Percentiles rank a stretch among this genome's conserved stretches.
Conservation (phyloP, 2,113 vertebrate genomes). For the Lepus timidus region DNA sequence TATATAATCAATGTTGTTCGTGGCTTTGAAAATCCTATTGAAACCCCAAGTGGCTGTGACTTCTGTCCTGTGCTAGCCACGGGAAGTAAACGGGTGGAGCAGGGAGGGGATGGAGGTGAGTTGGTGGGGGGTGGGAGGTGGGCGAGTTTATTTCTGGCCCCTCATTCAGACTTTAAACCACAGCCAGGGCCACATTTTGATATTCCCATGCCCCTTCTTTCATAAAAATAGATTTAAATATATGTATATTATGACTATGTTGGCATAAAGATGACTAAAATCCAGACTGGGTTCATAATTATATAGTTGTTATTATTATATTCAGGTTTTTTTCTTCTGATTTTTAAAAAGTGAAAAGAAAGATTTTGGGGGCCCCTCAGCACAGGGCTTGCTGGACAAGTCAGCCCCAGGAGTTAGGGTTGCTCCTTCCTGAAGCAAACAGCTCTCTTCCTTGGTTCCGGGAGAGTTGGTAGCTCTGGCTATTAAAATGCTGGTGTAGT, state of each 20-base stretch:
- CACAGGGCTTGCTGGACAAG: background rate
- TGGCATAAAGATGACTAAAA: background rate
- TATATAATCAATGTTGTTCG: background rate
- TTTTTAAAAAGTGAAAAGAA: background rate
- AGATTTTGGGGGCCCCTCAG: background rate
- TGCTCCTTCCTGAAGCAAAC: background rate
- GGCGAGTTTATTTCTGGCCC: background rate
- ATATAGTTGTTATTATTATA: background rate
- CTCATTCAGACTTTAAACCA: no score
- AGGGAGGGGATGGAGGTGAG: no score
- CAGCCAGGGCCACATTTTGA: background rate
- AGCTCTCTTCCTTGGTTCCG: background rate
- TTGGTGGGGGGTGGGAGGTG: background rate
- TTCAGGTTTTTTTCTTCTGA: background rate
- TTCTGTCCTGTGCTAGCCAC: background rate
- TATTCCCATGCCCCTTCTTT: background rate
- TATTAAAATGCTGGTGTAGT: background rate
- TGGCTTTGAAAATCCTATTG: background rate
- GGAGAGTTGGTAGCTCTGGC: background rate
- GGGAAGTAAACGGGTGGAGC: background rate
- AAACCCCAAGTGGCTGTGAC: background rate
- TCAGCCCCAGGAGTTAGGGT: background rate
- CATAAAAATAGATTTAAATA: background rate
- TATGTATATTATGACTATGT: background rate
- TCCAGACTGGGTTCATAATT: background rate